Evolutionary conservation across 1,140 invertebrate genomes (phyloP).

Genomic region (Pseudomyrmex concolor): DNA sequence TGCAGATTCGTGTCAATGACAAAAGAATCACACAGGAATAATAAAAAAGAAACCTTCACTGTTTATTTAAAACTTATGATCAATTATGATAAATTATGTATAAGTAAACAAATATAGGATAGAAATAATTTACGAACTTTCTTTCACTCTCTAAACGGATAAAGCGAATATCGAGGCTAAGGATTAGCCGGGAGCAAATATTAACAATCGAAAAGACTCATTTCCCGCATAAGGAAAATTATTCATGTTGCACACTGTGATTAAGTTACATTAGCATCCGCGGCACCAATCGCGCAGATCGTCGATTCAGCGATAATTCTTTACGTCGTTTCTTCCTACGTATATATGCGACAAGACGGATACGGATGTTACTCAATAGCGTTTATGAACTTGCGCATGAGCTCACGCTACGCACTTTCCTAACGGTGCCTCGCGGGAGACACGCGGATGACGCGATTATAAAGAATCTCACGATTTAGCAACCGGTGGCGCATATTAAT

Average conservation of each 20-base stretch:
- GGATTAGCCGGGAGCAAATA: neutral
- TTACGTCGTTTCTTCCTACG: slow-evolving; percentile 26
- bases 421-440: slow-evolving; percentile 27
- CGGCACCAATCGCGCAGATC: slow-evolving; percentile 11
- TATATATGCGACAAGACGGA: slow-evolving; percentile 3
- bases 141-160: neutral
- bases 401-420: slow-evolving; percentile 22
- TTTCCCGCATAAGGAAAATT: slow-evolving; percentile 1
- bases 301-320: slow-evolving; percentile 29
- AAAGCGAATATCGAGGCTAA: neutral
- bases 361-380: slow-evolving; percentile 50
- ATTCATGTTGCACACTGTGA: slow-evolving; percentile 6
- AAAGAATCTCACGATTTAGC: slow-evolving; percentile 45
- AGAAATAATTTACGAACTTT: neutral
- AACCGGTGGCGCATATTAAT: slow-evolving; percentile 55
- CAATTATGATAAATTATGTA: no score
- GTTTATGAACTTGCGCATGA: slow-evolving; percentile 48
- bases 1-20: no score
- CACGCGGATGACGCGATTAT: slow-evolving; percentile 31
- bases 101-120: neutral
- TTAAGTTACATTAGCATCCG: slow-evolving; percentile 27
- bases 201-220: neutral
- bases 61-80: no score
- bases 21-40: no score
- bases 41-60: no score